Evolutionary conservation across 2,888 invertebrate genomes (phyloP).

Genomic region (Dexiosoma caninum): DNA sequence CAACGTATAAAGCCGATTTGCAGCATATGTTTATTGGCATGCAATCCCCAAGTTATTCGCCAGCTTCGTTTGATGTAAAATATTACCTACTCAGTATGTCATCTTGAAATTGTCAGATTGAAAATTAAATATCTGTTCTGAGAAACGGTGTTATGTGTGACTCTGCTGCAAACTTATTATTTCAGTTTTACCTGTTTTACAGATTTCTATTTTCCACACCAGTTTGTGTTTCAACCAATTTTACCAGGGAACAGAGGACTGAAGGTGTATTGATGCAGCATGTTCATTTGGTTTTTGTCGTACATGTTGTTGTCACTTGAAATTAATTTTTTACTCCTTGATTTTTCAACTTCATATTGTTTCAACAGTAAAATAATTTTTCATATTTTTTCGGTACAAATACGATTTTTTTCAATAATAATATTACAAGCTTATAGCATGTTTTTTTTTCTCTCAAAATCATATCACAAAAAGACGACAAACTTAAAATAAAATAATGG

Average conservation of each 20-base stretch:
- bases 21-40: no score
- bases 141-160: conserved; percentile 12
- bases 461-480: background rate
- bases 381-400: conserved; percentile 26
- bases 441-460: conserved; percentile 8
- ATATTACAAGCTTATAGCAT: conserved; percentile 24
- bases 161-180: background rate
- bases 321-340: conserved; percentile 48
- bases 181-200: conserved; percentile 51
- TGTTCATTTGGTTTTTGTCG: conserved; percentile 4
- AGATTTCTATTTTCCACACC: conserved; percentile 29
- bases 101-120: no score
- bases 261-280: background rate
- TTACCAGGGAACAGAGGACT: conserved; percentile 6
- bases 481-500: background rate
- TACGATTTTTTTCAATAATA: conserved; percentile 2
- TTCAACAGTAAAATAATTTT: conserved; percentile 22
- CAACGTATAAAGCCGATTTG: no score
- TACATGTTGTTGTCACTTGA: conserved; percentile 48
- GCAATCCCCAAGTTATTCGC: no score
- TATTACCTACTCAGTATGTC: no score
- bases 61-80: no score
- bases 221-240: conserved; percentile 9
- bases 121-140: no score
- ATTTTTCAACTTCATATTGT: conserved; percentile 28